Evolutionary conservation across 2,888 invertebrate genomes (phyloP), one percentile per base, ranked within the genome.

Genomic region (Orthosia gracilis): DNA sequence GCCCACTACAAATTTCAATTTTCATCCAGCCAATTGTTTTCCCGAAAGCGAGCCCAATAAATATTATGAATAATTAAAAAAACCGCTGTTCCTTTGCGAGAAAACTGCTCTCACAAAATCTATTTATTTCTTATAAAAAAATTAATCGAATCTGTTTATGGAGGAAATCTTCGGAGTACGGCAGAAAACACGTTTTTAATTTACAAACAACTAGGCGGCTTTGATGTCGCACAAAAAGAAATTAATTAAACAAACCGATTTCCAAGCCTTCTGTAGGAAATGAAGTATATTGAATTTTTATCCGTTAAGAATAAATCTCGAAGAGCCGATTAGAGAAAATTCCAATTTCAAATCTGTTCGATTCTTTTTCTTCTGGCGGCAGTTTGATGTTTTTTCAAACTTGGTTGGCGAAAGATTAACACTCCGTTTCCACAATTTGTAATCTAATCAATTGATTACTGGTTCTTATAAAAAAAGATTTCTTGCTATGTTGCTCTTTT

Each of bases 141-240:
- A 86, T 85, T 83, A 85, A 86, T 87, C 83, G 83, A 76, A 65
- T 73, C 77, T 83, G 83, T 87, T 87, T 84, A 82, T 84, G 79
- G 87, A 78, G 70, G 23, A 81, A 87, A 91, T 89, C 91, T 89
- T 80, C 71, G 50, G 71, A 69, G 76, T 62, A 70, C 71, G 69
- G 76, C 26, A 63, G 78, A 76, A 84, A 88, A 89, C 91, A 92
- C 91, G 91, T 92, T 92, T 91, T 89, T 91, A 89, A 91, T 92
- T 92, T 91, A 85, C 83, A 87, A 86, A 89, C 85, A 89, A 86
- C 82, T 78, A 72, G 69, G 65, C 73, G 61, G 69, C 78, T 76
- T 84, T 75, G 82, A 80, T 85, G 85, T 87, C 82, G 74, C 79
- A 86, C 86, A 88, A 87, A 91, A 89, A 86, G 78, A 89, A 88